phyloP scores from a whole-genome alignment of 2,113 vertebrate genomes.

The Isurus oxyrinchus region DNA sequence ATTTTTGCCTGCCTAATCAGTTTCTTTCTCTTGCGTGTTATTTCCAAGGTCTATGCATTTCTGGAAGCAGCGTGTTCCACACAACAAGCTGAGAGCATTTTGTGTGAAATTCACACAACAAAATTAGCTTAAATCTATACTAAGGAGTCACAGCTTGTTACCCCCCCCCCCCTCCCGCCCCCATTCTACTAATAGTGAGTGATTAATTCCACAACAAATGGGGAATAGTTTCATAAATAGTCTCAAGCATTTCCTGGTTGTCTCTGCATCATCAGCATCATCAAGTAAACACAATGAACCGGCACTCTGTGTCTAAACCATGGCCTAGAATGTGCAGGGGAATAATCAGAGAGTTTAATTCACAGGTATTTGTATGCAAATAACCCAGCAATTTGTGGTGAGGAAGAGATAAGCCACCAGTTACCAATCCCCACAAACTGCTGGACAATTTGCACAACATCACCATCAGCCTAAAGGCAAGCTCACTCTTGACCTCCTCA shows the following conservation, averaged over 20 bases:
- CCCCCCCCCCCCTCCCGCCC: background rate
- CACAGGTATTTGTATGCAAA: background rate
- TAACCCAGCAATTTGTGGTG: background rate
- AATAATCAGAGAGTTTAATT: background rate
- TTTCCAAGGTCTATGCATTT: background rate
- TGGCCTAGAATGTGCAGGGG: background rate
- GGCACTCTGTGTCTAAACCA: background rate
- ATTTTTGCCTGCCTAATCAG: background rate
- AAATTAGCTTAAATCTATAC: background rate
- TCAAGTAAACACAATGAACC: background rate
- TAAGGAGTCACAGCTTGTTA: background rate
- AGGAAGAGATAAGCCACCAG: background rate
- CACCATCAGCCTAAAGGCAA: background rate
- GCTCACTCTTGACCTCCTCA: background rate
- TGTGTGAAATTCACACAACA: background rate
- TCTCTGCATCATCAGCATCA: background rate
- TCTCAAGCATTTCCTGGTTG: background rate
- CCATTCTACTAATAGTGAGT: background rate
- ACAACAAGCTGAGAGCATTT: background rate
- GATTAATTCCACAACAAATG: background rate
- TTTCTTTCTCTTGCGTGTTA: background rate
- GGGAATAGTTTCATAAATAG: background rate
- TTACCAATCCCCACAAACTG: background rate
- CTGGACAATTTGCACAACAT: background rate
- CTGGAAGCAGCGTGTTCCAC: slow-evolving; percentile 2